A percentile compares a stretch with the other conserved stretches of the same genome.
Conservation (phyloP, 2,888 invertebrate species). For the Callinectes sapidus region DNA sequence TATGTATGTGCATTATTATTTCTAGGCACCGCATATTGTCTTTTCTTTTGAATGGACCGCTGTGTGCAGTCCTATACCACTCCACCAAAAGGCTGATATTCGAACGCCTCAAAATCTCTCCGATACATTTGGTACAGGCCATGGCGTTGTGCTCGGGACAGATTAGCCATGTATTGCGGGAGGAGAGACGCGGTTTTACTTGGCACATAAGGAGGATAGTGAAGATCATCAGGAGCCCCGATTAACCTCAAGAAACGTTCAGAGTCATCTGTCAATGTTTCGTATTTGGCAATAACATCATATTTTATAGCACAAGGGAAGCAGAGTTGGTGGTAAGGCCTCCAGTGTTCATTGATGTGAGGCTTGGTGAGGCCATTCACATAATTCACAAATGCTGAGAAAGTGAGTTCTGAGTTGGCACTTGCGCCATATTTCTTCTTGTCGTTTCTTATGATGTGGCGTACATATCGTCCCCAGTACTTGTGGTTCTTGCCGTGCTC, state of each 20-base stretch:
- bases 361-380: conserved; percentile 79
- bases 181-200: conserved; percentile 46
- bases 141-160: conserved; percentile 33
- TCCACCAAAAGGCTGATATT: conserved; percentile 32
- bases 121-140: conserved; percentile 21
- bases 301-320: conserved; percentile 91
- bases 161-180: conserved; percentile 38
- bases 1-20: not conserved
- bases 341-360: conserved; percentile 91
- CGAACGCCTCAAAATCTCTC: conserved; percentile 52
- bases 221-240: conserved; percentile 63
- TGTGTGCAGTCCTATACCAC: not conserved
- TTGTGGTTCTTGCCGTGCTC: conserved; percentile 77
- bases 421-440: conserved; percentile 74
- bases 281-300: conserved; percentile 92
- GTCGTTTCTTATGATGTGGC: conserved; percentile 76
- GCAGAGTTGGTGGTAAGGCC: conserved; percentile 87
- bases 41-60: not conserved
- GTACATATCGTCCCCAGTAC: conserved; percentile 81
- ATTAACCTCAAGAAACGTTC: conserved; percentile 79
- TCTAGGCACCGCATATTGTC: not conserved
- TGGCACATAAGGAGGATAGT: conserved; percentile 58
- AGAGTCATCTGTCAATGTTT: conserved; percentile 88
- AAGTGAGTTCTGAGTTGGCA: conserved; percentile 89
- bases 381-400: conserved; percentile 90